Evolutionary conservation across 2,113 vertebrate species (phyloP), one percentile per base, ranked within the genome.

Genomic region (Saccopteryx bilineata): DNA sequence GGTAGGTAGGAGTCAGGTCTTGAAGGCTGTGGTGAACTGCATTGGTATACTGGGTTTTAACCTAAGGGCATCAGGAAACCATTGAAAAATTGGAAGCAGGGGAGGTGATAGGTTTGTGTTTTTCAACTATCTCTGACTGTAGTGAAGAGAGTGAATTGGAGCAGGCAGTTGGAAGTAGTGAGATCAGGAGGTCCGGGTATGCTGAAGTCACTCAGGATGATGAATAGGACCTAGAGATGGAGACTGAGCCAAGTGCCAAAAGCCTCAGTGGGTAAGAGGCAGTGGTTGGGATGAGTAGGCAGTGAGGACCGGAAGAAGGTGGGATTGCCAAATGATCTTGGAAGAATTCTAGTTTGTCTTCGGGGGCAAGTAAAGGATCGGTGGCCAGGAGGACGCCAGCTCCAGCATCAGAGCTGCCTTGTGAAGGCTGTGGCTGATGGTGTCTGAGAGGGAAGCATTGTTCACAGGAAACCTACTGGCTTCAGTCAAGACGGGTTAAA

Each of bases 391-490:
- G 28, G 21, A 5, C 5, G 23, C 5, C 23, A 14, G 63, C 7
- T 50, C 31, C 18, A 13, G 66, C 78, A 2, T 4, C 48, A 7
- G 78, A 9, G 24, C 78, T 46, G 39, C 26, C 1, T 0, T 2
- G 1, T 21, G 12, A 78, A 31, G 18, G 28, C 65, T 56, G 23
- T 89, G n/a, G 39, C 26, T 14, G 82, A 18, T 48, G 68, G 72
- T n/a, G 63, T 23, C 48, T 2, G 1, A 9, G 5, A 24, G 61
- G 50, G 52, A 81, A 69, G 61, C 61, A 23, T 5, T 61, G 17
- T 88, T 85, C 63, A 50, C 28, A n/a, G 84, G 75, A 60, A 96
- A 50, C 68, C 63, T 39, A 39, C 39, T 69, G 54, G 54, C 26
- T 28, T 81, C 21, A 17, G 13, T 31, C 5, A 31, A 75, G 58